Evolutionary conservation across 1,140 invertebrate genomes (phyloP), one percentile per base, ranked within the genome.

Genomic region (Heliconius himera): DNA sequence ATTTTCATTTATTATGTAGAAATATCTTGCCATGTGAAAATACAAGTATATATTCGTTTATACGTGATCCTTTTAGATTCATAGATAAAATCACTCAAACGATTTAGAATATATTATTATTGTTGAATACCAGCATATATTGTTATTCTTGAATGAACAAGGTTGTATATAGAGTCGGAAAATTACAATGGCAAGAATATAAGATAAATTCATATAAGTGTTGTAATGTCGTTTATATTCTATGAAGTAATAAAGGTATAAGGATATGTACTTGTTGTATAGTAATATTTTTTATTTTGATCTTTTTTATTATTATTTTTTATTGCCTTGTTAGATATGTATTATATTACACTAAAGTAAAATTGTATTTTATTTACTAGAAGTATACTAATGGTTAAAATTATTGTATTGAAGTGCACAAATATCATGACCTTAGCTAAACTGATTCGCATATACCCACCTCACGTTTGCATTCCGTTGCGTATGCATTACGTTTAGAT

Each of bases 391-490:
- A 66, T 26, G 22, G 2, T 22, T 66, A 8, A 76, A 77, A 80
- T 38, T 74, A 66, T 82, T 82, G 66, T 71, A 66, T 82, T 82
- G 66, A 75, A 80, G 81, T 85, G 79, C 74, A 85, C 70, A 73
- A 77, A 76, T 76, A 86, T 86, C 86, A 88, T 88, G 86, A 88
- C 85, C 84, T 88, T 85, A 88, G 87, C 83, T 87, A 88, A 81
- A 77, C 70, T 83, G 81, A 85, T 85, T 81, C 81, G 80, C 81
- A 82, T 87, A 82, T 84, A 83, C 83, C 87, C 79, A 83, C 74
- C 81, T 79, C 80, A 77, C 81, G 79, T 83, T 80, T 82, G 81
- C 82, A 87, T 85, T 81, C 83, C 83, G 82, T 82, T 84, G 84
- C 81, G 83, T 83, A 83, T 87, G 78, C 78, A 79, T 81, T 83